Conservation (phyloP, 2,113 vertebrate genomes). For the Ageneiosus marmoratus region DNA sequence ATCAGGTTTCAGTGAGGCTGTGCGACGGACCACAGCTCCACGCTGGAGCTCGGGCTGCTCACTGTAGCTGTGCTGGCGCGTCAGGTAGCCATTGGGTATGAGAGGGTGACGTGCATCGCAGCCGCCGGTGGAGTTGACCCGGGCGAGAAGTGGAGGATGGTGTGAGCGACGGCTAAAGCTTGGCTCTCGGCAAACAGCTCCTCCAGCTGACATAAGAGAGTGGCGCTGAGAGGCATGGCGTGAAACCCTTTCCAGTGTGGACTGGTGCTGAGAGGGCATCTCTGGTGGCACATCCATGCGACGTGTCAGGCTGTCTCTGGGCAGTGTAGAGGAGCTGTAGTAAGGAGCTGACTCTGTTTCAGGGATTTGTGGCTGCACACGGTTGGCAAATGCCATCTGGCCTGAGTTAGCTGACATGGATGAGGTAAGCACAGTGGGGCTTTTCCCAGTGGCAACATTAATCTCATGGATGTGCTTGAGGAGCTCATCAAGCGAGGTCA, state of each 20-base stretch:
- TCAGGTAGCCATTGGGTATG: slow-evolving; percentile 73
- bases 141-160: slow-evolving; percentile 76
- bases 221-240: slow-evolving; percentile 78
- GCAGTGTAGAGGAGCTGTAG: slow-evolving; percentile 79
- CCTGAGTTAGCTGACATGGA: slow-evolving; percentile 64
- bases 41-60: slow-evolving; percentile 75
- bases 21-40: slow-evolving; percentile 73
- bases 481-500: slow-evolving; percentile 86
- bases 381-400: slow-evolving; percentile 72
- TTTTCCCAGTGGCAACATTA: slow-evolving; percentile 65
- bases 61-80: slow-evolving; percentile 78
- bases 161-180: slow-evolving; percentile 75
- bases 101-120: slow-evolving; percentile 75
- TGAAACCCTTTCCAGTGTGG: slow-evolving; percentile 72
- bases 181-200: slow-evolving; percentile 76
- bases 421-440: slow-evolving; percentile 69
- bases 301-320: slow-evolving; percentile 80
- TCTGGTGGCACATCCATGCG: slow-evolving; percentile 86
- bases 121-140: slow-evolving; percentile 81
- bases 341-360: slow-evolving; percentile 75
- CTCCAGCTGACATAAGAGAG: slow-evolving; percentile 72
- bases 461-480: slow-evolving; percentile 85
- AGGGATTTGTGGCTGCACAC: slow-evolving; percentile 78
- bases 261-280: slow-evolving; percentile 68
- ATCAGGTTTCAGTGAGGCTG: slow-evolving; percentile 78